phyloP scores from a whole-genome alignment of 2,888 invertebrate species.

The Chelonus formosanus region DNA sequence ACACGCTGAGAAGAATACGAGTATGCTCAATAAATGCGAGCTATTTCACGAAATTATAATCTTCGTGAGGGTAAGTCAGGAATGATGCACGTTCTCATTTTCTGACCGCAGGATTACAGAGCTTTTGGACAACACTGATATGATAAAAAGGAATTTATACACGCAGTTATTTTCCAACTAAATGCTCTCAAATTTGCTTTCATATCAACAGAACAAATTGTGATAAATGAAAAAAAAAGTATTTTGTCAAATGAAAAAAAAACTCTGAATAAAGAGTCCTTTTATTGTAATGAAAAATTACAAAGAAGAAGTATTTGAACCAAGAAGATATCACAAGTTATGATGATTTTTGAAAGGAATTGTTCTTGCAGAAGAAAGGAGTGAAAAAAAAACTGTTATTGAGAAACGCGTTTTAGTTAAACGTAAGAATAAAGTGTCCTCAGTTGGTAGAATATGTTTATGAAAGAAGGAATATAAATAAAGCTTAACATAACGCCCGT shows the following conservation, averaged over 20 bases:
- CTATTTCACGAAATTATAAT: slow-evolving; percentile 40
- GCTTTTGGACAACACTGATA: neutral
- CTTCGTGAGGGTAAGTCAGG: slow-evolving; percentile 33
- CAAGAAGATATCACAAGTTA: too few species aligned
- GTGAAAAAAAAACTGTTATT: too few species aligned
- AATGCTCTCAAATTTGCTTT: slow-evolving; percentile 7
- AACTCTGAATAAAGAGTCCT: neutral
- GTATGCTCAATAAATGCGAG: slow-evolving; percentile 35
- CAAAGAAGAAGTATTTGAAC: neutral
- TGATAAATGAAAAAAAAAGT: neutral
- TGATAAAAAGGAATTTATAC: slow-evolving; percentile 23
- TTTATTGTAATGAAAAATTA: neutral
- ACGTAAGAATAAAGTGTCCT: slow-evolving; percentile 2
- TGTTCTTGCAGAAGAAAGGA: too few species aligned
- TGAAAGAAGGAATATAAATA: neutral
- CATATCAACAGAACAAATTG: slow-evolving; percentile 12
- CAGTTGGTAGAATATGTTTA: slow-evolving; percentile 5
- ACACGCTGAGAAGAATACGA: slow-evolving; percentile 43
- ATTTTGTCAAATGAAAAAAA: neutral
- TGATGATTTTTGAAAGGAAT: too few species aligned
- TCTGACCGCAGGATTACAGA: slow-evolving; percentile 16
- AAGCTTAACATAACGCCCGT: slow-evolving; percentile 28
- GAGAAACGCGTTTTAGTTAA: neutral
- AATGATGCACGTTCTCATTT: slow-evolving; percentile 26
- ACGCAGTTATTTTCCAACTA: slow-evolving; percentile 9